Percentiles rank a stretch among this genome's conserved stretches.
These are phyloP conservation scores for Nyctibius bracteatus DNA, from an alignment of 2,113 vertebrate species.

Conservation along the genomic window DNA sequence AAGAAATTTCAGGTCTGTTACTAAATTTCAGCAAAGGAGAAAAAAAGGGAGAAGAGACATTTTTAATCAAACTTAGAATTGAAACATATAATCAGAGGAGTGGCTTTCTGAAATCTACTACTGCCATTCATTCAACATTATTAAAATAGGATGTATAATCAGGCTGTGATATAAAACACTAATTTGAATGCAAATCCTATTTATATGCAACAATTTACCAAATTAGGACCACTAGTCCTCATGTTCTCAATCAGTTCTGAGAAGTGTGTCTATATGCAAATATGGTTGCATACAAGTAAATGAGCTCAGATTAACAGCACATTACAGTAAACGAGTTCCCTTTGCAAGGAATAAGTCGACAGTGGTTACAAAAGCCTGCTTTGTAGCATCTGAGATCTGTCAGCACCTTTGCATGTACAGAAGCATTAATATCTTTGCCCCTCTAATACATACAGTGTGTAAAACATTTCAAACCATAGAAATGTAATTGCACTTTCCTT, in stretches of 20 bases:
- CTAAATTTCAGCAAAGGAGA: not conserved
- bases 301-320: constrained; percentile 26
- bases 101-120: not conserved
- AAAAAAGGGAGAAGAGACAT: not conserved
- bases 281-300: not conserved
- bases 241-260: not conserved
- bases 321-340: not conserved
- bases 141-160: constrained; percentile 30
- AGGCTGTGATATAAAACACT: not conserved
- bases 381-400: constrained; percentile 33
- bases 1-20: not conserved
- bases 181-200: constrained; percentile 29
- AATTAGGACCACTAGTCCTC: not conserved
- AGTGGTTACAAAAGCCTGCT: constrained; percentile 13
- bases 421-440: constrained; percentile 20
- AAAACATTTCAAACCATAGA: constrained; percentile 54
- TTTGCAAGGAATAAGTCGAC: not conserved
- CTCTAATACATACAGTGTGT: constrained; percentile 17
- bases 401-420: constrained; percentile 4
- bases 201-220: constrained; percentile 33
- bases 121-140: not conserved
- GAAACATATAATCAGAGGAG: not conserved
- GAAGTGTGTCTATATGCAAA: constrained; percentile 33
- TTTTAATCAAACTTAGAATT: constrained; percentile 20
- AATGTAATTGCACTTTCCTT: constrained; percentile 47